phyloP scores from a whole-genome alignment of 2,797 vertebrate species.

The Arrhamphus sclerolepis region DNA sequence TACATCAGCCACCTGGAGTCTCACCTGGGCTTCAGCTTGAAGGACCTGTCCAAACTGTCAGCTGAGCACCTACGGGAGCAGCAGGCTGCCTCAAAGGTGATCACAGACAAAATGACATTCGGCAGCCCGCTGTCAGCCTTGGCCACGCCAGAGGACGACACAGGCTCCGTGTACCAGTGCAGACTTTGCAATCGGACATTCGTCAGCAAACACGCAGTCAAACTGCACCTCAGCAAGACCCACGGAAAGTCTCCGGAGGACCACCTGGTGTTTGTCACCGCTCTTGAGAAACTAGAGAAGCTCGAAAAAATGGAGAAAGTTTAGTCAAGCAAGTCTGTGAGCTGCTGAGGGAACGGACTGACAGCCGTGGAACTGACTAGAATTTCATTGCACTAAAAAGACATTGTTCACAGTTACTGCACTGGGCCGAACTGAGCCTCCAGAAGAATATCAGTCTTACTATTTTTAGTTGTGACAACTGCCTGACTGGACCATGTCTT shows the following conservation, averaged over 20 bases:
- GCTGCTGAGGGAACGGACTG: constrained; percentile 67
- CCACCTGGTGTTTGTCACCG: constrained; percentile 98
- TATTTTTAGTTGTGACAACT: constrained; percentile 80
- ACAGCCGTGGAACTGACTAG: constrained; percentile 80
- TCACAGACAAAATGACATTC: constrained; percentile 92
- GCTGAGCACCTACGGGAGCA: constrained; percentile 96
- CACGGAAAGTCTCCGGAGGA: constrained; percentile 99
- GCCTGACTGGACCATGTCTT: constrained; percentile 85
- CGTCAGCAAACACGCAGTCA: constrained; percentile 99
- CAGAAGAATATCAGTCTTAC: constrained; percentile 79
- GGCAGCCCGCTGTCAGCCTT: constrained; percentile 86
- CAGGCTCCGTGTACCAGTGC: constrained; percentile 97
- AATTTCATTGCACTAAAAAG: constrained; percentile 85
- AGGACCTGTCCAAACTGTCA: constrained; percentile 99
- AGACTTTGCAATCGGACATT: constrained; percentile 99
- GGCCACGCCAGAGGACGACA: constrained; percentile 89
- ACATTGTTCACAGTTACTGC: constrained; percentile 84
- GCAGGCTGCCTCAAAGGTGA: constrained; percentile 96
- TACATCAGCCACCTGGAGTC: constrained; percentile 99
- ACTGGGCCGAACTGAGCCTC: constrained; percentile 83
- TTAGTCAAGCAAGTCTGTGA: constrained; percentile 53
- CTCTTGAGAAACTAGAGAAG: constrained; percentile 98
- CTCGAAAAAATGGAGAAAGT: constrained; percentile 85
- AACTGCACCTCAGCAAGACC: constrained; percentile 99
- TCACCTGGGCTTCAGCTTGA: constrained; percentile 98